Base-by-base conservation (phyloP, 2,888 invertebrate species). In the Cosmia pyralina region DNA sequence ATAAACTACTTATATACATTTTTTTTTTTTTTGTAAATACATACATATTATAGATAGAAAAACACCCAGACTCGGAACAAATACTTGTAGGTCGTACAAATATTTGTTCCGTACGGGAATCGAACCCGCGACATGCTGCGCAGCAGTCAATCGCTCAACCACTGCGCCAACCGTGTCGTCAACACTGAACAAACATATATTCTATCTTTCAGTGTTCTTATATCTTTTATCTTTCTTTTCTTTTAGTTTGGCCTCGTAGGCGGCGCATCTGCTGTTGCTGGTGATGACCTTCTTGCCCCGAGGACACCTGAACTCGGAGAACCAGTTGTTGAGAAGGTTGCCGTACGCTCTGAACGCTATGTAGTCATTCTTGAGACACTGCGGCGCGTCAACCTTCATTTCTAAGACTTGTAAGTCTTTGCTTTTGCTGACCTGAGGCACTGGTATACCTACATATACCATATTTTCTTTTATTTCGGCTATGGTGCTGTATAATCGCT, bases 311-410 rank as follows among this genome's bases (percentile, higher is more conserved):
- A 97, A 94, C 71, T 96, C 96, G 48, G 91, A 93, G 67, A 94
- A 94, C 96, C 97, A 97, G 86, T 97, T 97, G 88, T 96, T 96
- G 15, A 97, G 91, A 77, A 97, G 96, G 62, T 94, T 96, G 50
- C 96, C 96, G 88, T 97, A 97, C 15, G 96, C 96, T 82, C 96
- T 96, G 72, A 97, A 94, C 4, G 97, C 96, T 50, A 97, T 97
- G 88, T 96, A 96, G 88, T 97, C 97, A 82, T 97, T 96, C 79
- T 97, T 96, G 63, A 97, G 92, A 88, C 97, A 96, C 73, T 94
- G 90, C 0, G 97, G 96, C 4, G 96, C 92, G 85, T 97, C 96
- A 2, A 96, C 96, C 86, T 94, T 93, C 69, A 90, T 89, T 72
- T 91, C 89, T 75, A 95, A 87, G 4, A 82, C 82, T 48, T 94